Conservation (phyloP, 2,888 invertebrate genomes). For the Drosophila anomalata region DNA sequence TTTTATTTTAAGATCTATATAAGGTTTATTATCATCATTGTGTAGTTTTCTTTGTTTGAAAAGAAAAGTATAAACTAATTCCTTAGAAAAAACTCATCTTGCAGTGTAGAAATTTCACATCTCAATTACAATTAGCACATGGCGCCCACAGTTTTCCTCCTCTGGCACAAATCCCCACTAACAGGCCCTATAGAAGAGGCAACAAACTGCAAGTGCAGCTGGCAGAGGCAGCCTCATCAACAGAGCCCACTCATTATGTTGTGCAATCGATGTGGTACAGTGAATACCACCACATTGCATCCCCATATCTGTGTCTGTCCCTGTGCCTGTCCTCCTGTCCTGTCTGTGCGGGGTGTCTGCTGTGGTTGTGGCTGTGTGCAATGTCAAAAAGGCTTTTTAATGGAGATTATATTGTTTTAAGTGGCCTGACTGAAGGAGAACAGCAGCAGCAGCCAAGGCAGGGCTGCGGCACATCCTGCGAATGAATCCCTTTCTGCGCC, state of each 20-base stretch:
- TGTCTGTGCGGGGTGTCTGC: background rate
- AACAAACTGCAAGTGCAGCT: slow-evolving; percentile 11
- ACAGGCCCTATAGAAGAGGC: background rate
- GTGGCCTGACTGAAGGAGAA: slow-evolving; percentile 56
- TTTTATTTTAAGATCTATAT: background rate
- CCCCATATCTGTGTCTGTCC: slow-evolving; percentile 12
- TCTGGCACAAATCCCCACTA: slow-evolving; percentile 39
- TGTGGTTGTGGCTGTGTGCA: slow-evolving; percentile 36
- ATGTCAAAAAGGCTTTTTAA: slow-evolving; percentile 80
- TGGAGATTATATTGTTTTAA: slow-evolving; percentile 81
- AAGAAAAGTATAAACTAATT: no score
- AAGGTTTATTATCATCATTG: background rate
- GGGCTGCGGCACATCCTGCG: slow-evolving; percentile 3
- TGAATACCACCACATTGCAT: slow-evolving; percentile 20
- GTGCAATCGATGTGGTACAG: slow-evolving; percentile 67
- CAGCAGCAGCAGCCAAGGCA: background rate
- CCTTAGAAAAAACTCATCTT: background rate
- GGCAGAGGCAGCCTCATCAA: slow-evolving; percentile 15
- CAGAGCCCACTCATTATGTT: slow-evolving; percentile 56
- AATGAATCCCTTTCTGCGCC: slow-evolving; percentile 28
- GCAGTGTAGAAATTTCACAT: slow-evolving; percentile 42
- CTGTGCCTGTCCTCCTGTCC: slow-evolving; percentile 12
- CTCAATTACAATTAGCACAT: slow-evolving; percentile 78
- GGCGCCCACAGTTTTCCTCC: slow-evolving; percentile 43
- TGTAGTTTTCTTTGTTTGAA: no score